Conservation (phyloP, 2,888 invertebrate species). For the Melinopterus prodromus region DNA sequence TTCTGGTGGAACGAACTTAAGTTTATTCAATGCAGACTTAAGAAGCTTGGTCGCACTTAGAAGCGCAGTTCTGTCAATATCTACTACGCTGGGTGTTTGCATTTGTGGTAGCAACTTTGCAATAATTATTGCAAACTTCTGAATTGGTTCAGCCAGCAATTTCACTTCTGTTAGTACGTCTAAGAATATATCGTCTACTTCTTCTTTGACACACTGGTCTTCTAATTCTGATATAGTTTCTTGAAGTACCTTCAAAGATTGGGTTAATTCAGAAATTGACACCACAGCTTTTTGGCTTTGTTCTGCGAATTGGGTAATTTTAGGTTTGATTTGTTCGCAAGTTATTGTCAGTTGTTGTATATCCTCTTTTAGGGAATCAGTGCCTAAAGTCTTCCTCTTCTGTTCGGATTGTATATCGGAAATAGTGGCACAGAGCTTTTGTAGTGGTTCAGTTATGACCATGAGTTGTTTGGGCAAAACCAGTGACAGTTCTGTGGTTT, state of each 20-base stretch:
- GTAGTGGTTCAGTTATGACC: constrained; percentile 24
- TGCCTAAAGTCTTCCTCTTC: constrained; percentile 13
- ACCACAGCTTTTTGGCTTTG: constrained; percentile 24
- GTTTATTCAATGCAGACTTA: constrained; percentile 18
- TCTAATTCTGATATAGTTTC: constrained; percentile 29
- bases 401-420: constrained; percentile 17
- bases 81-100: constrained; percentile 17
- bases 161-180: constrained; percentile 26
- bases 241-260: constrained; percentile 26
- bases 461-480: constrained; percentile 12
- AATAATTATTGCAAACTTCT: constrained; percentile 19
- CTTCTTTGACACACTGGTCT: constrained; percentile 26
- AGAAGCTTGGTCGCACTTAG: constrained; percentile 7
- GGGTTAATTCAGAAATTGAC: constrained; percentile 23
- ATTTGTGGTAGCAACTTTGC: constrained; percentile 16
- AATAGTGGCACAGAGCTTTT: constrained; percentile 29
- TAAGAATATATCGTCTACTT: constrained; percentile 13
- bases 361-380: constrained; percentile 16
- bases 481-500: constrained; percentile 7
- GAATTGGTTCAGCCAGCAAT: constrained; percentile 32
- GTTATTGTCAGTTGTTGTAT: constrained; percentile 23
- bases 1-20: neutral
- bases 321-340: constrained; percentile 23
- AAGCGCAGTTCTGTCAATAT: constrained; percentile 16
- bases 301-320: constrained; percentile 16